A percentile compares a stretch with the other conserved stretches of the same genome.
These are phyloP conservation scores for Agriotes lineatus DNA, from an alignment of 2,888 invertebrate species.

Conservation along the genomic window DNA sequence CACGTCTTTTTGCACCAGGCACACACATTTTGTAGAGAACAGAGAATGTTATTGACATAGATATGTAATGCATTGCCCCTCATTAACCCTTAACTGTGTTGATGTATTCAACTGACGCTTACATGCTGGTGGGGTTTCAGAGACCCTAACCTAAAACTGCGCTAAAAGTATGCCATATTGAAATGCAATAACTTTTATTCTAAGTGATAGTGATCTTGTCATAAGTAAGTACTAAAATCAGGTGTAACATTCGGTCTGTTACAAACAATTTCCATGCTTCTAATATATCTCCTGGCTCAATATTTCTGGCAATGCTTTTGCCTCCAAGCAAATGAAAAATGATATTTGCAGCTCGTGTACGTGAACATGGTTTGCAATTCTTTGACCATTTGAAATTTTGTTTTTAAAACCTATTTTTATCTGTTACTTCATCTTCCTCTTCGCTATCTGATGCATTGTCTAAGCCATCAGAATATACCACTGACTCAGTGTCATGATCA, in stretches of 20 bases:
- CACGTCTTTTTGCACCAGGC: too few species aligned
- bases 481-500: neutral
- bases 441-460: neutral
- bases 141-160: too few species aligned
- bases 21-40: too few species aligned
- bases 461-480: too few species aligned
- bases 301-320: neutral
- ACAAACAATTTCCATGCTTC: neutral
- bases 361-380: neutral
- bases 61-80: too few species aligned
- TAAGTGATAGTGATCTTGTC: too few species aligned
- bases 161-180: too few species aligned
- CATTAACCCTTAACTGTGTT: too few species aligned
- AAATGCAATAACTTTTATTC: too few species aligned
- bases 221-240: neutral
- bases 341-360: neutral
- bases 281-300: neutral
- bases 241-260: neutral
- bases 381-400: neutral
- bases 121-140: too few species aligned
- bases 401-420: neutral
- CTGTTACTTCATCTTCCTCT: neutral
- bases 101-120: too few species aligned
- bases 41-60: too few species aligned
- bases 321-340: neutral